Conservation (phyloP, 2,113 vertebrate genomes). For the Scalopus aquaticus region DNA sequence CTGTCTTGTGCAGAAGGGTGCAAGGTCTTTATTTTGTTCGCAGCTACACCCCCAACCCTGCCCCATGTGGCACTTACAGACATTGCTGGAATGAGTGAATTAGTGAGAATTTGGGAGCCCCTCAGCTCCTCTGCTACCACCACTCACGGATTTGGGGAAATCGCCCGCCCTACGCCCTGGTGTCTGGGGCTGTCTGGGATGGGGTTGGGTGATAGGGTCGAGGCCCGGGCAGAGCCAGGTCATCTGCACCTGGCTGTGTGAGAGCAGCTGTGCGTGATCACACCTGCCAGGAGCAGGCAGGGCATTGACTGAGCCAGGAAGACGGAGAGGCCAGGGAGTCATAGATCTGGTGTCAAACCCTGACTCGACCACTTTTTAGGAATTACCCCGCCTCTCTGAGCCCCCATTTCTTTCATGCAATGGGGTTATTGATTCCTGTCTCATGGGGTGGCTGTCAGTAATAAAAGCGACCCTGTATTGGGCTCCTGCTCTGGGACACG, state of each 20-base stretch:
- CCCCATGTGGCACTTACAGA: not conserved
- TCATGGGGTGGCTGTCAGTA: not conserved
- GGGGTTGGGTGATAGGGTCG: too few relatives aligned
- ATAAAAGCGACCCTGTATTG: not conserved
- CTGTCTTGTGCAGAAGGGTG: not conserved
- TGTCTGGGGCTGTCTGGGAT: not conserved
- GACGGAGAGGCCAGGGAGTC: not conserved
- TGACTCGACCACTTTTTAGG: not conserved
- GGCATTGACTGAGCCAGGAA: not conserved
- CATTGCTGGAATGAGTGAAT: not conserved
- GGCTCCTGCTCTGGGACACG: not conserved
- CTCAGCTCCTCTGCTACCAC: not conserved
- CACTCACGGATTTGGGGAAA: not conserved
- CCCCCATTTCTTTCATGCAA: not conserved
- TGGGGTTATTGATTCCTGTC: not conserved
- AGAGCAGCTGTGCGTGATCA: not conserved
- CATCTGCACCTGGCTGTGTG: not conserved
- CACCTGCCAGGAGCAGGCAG: rapidly evolving
- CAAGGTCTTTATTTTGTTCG: not conserved
- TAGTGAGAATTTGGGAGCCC: not conserved
- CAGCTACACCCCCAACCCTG: not conserved
- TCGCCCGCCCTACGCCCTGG: not conserved
- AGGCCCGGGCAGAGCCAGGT: not conserved
- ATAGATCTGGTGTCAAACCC: not conserved
- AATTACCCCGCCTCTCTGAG: not conserved